Conservation (phyloP, 2,113 vertebrate genomes). For the Trochalopteron elliotii region DNA sequence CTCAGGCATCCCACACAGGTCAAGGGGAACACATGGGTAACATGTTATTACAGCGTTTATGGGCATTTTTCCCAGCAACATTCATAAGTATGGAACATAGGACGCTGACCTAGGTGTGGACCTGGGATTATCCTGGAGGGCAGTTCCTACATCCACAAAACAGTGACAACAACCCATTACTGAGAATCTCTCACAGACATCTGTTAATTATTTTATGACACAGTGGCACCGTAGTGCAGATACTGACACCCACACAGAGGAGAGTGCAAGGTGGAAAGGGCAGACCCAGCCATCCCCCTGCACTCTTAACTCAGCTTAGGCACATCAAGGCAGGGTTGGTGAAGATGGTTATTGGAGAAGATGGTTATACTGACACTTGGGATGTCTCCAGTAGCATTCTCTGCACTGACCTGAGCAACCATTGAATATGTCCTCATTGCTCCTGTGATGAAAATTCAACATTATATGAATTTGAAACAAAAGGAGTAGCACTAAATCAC, state of each 20-base stretch:
- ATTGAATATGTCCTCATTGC: not conserved
- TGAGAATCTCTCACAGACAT: not conserved
- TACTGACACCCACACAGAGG: not conserved
- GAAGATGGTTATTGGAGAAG: not conserved
- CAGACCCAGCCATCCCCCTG: accelerated
- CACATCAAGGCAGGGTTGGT: not conserved
- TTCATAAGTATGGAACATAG: not conserved
- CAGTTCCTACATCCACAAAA: not conserved
- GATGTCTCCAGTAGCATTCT: not conserved
- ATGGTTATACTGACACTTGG: not conserved
- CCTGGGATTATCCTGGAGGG: not conserved
- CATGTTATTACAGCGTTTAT: not conserved
- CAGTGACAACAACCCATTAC: not conserved
- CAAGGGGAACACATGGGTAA: not conserved
- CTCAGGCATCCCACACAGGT: not conserved
- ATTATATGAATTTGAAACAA: not conserved
- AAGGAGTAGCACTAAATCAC: not conserved
- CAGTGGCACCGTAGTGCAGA: accelerated
- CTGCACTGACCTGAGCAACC: not conserved
- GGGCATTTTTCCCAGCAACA: not conserved
- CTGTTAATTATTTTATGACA: not conserved
- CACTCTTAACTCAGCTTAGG: not conserved
- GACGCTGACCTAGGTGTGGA: not conserved
- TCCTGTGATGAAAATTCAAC: not conserved
- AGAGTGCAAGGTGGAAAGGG: not conserved